Evolutionary conservation across 2,797 vertebrate genomes (phyloP).

Genomic region (Dendrocincla tyrannina): DNA sequence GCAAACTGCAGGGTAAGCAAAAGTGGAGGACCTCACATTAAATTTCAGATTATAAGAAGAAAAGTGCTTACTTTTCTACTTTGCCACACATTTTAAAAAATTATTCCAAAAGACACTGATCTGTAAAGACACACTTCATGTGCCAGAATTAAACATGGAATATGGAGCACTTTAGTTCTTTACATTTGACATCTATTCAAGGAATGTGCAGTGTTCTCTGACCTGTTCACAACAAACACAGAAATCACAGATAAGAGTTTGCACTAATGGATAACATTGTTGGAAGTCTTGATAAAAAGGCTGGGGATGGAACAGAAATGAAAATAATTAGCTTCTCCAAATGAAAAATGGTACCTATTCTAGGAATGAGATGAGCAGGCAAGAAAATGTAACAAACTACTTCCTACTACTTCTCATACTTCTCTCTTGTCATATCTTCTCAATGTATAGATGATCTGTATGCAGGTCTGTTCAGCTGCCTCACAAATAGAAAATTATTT

Average conservation of each 20-base stretch:
- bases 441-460: background rate
- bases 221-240: background rate
- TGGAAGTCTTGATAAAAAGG: background rate
- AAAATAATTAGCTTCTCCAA: background rate
- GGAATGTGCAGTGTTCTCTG: background rate
- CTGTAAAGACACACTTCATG: rapidly evolving
- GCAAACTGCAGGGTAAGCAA: background rate
- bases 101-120: background rate
- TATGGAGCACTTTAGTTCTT: background rate
- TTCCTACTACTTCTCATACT: background rate
- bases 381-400: background rate
- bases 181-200: background rate
- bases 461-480: background rate
- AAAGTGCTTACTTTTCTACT: too few relatives aligned
- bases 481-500: background rate
- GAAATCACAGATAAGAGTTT: background rate
- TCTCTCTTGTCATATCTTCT: background rate
- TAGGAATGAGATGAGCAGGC: background rate
- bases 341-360: background rate
- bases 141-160: background rate
- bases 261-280: background rate
- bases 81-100: background rate
- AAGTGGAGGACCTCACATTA: background rate
- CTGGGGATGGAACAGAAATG: background rate
- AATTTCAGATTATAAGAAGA: background rate